These are phyloP conservation scores for Himalopsyche anomala DNA, from an alignment of 2,888 invertebrate species.

Conservation along the genomic window DNA sequence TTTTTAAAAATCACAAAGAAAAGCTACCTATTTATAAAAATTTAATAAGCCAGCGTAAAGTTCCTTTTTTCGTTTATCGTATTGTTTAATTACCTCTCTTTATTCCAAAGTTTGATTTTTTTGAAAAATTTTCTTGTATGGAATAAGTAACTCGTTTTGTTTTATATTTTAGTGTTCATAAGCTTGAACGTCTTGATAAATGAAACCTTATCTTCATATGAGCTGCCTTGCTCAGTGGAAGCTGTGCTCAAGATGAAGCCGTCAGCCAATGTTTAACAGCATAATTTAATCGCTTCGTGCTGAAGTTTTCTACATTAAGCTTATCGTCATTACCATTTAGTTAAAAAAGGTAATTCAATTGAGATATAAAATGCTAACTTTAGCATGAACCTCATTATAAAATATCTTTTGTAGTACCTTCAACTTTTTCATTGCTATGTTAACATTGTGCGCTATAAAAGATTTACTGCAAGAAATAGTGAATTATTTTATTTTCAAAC, in stretches of 20 bases:
- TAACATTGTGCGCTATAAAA: neutral
- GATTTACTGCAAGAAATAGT: too few species aligned
- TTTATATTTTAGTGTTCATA: too few species aligned
- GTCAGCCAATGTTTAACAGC: constrained; percentile 11
- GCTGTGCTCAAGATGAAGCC: neutral
- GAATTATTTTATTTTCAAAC: too few species aligned
- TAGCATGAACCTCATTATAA: neutral
- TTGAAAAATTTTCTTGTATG: too few species aligned
- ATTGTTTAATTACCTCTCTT: too few species aligned
- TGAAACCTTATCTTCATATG: neutral
- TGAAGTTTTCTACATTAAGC: constrained; percentile 1
- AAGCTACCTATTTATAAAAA: too few species aligned
- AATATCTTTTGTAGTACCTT: neutral
- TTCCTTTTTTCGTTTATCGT: too few species aligned
- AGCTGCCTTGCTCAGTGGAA: neutral
- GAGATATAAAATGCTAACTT: neutral
- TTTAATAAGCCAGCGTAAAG: too few species aligned
- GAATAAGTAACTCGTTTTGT: too few species aligned
- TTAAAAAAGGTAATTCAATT: neutral
- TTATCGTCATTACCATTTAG: neutral
- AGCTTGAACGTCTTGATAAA: neutral
- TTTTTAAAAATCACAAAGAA: too few species aligned
- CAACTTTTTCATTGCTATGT: neutral
- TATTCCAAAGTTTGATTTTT: too few species aligned
- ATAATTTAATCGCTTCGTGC: constrained; percentile 5